A percentile compares a stretch with the other conserved stretches of the same genome.
These are phyloP conservation scores for Serripes groenlandicus DNA, from an alignment of 2,888 invertebrate species.

Conservation along the genomic window DNA sequence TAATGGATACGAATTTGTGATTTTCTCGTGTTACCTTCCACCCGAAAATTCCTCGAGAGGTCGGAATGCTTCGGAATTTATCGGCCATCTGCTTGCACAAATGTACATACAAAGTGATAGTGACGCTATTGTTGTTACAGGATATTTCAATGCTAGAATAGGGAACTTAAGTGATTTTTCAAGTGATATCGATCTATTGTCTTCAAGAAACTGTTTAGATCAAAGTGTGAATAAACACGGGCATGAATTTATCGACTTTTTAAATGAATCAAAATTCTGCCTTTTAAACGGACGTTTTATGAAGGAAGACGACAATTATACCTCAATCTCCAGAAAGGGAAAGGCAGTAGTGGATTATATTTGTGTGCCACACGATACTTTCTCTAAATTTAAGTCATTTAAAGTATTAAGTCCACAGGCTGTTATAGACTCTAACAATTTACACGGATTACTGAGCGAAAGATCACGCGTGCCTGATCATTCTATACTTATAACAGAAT, in stretches of 20 bases:
- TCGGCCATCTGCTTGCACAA: conserved; percentile 34
- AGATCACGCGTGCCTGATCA: too few species aligned
- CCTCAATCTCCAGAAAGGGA: conserved; percentile 39
- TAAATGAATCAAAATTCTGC: conserved; percentile 38
- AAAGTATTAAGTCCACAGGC: conserved; percentile 24
- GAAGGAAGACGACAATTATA: conserved; percentile 35
- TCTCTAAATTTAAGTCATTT: conserved; percentile 23
- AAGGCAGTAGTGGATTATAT: conserved; percentile 42
- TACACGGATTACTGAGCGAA: conserved; percentile 30
- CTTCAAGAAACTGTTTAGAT: conserved; percentile 22
- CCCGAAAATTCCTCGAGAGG: too few species aligned
- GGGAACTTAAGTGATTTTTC: conserved; percentile 33
- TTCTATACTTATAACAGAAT: too few species aligned
- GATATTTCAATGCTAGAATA: conserved; percentile 45
- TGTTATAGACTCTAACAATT: neutral
- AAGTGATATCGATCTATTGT: conserved; percentile 18
- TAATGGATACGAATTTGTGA: too few species aligned
- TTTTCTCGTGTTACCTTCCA: too few species aligned
- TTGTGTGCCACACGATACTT: conserved; percentile 37
- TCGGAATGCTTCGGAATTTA: conserved; percentile 41
- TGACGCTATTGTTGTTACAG: conserved; percentile 35
- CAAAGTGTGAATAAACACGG: conserved; percentile 40
- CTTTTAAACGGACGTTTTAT: conserved; percentile 50
- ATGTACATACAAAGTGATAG: conserved; percentile 33
- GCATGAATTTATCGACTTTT: conserved; percentile 36